Evolutionary conservation across 2,797 vertebrate genomes (phyloP).

Genomic region (Fundulus diaphanus): DNA sequence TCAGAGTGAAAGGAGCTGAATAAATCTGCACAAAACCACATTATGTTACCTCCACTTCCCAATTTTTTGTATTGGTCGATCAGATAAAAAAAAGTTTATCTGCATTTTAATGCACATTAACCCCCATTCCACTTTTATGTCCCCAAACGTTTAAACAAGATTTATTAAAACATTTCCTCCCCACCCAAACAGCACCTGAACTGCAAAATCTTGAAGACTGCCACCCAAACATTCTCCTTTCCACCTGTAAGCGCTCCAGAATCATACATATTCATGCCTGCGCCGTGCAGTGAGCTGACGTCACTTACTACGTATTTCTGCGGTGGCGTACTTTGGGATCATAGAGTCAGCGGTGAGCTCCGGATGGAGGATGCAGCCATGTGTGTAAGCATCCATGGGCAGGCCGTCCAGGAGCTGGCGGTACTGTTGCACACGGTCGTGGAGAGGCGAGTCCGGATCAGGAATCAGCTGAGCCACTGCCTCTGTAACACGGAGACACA

Average conservation of each 20-base stretch:
- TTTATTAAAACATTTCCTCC: not conserved
- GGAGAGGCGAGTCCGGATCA: conserved; percentile 85
- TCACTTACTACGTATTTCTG: conserved; percentile 99
- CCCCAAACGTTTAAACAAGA: not conserved
- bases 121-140: too few relatives aligned
- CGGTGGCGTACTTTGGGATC: conserved; percentile 99
- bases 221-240: not conserved
- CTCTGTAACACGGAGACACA: conserved; percentile 75
- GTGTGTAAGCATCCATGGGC: conserved; percentile 99
- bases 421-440: conserved; percentile 92
- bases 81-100: too few relatives aligned
- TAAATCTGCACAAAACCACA: too few relatives aligned
- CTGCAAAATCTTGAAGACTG: not conserved
- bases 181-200: not conserved
- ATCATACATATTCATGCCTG: not conserved
- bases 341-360: conserved; percentile 99
- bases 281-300: conserved; percentile 29
- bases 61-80: too few relatives aligned
- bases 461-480: conserved; percentile 91
- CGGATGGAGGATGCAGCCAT: conserved; percentile 98
- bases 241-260: not conserved
- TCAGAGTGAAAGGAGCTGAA: too few relatives aligned
- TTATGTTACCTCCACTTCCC: too few relatives aligned
- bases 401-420: conserved; percentile 93
- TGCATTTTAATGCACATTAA: not conserved